Base-by-base conservation (phyloP, 2,888 invertebrate species). In the Furcula furcula region DNA sequence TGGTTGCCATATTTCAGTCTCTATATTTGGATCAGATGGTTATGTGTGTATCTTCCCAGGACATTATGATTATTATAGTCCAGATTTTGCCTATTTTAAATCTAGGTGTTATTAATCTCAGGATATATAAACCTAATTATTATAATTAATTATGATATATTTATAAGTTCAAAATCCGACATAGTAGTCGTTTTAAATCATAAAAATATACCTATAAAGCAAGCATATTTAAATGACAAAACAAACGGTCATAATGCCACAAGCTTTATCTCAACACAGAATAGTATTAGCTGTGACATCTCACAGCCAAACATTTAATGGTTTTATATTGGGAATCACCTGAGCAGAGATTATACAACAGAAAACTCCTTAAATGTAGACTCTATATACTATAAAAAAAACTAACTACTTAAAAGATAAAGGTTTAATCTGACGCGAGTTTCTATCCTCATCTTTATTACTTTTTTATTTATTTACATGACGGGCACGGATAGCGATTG, bases 401-500 rank as follows among this genome's bases (percentile, higher is more conserved):
- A 23, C 30, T 20, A 38, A 33, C 27, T 19, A 26, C 27, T 31
- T 41, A 35, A 46, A 29, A 29, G 20, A 30, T 28, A 28, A 28
- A 28, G 18, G 16, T 28, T 18, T 28, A 28, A 28, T 28, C 28
- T 18, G 28, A 28, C 28, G 26, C 14, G 13, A 18, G 11, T 16
- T 28, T 28, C 28, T 18, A 28, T 28, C 10, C 28, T 10, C 1
- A 15, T 18, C 7, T 28, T 18, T 7, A 11, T 25, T 7, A 12
- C n/a, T 16, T 18, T 16, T 28, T 28, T 28, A 4, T 28, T 28
- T 28, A 28, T 28, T 28, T 28, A 18, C 27, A 6, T 18, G 16
- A 16, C 11, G 28, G 11, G 11, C 38, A 30, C 23, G 25, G 35
- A 37, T 30, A 64, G 55, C 56, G 54, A 60, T 69, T 78, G 79